phyloP scores from a whole-genome alignment of 2,797 vertebrate genomes.

The Darevskia nairensis region DNA sequence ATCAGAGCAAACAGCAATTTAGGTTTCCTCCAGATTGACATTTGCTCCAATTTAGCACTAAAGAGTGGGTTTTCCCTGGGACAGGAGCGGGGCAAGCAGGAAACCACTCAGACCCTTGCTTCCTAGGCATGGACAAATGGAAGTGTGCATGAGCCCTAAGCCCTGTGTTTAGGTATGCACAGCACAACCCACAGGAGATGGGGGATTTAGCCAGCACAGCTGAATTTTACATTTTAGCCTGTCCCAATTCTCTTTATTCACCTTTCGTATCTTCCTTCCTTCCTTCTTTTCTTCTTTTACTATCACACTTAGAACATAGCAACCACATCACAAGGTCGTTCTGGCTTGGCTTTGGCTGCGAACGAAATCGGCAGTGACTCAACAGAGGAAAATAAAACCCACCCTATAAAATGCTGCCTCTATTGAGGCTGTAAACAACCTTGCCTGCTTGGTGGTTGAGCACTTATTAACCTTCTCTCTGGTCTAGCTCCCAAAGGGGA shows the following conservation, averaged over 20 bases:
- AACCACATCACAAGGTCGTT: not conserved
- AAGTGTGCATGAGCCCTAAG: no score
- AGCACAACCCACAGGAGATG: no score
- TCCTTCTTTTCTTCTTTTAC: no score
- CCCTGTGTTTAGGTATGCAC: no score
- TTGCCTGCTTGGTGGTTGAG: not conserved
- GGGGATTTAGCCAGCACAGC: no score
- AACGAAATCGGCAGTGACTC: constrained; percentile 8
- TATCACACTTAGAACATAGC: not conserved
- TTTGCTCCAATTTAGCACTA: no score
- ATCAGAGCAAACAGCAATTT: no score
- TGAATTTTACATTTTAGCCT: not conserved
- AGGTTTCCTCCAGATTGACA: no score
- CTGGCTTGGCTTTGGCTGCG: fast-evolving
- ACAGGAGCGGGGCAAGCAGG: no score
- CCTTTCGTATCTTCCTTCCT: not conserved
- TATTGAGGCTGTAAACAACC: not conserved
- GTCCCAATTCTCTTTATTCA: not conserved
- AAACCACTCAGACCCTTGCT: no score
- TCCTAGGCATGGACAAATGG: no score
- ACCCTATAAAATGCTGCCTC: constrained; percentile 11
- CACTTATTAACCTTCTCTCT: not conserved
- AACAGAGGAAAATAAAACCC: not conserved
- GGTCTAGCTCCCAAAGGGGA: not conserved
- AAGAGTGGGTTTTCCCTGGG: no score